Evolutionary conservation across 2,797 vertebrate genomes (phyloP).

Genomic region (Carapus acus): DNA sequence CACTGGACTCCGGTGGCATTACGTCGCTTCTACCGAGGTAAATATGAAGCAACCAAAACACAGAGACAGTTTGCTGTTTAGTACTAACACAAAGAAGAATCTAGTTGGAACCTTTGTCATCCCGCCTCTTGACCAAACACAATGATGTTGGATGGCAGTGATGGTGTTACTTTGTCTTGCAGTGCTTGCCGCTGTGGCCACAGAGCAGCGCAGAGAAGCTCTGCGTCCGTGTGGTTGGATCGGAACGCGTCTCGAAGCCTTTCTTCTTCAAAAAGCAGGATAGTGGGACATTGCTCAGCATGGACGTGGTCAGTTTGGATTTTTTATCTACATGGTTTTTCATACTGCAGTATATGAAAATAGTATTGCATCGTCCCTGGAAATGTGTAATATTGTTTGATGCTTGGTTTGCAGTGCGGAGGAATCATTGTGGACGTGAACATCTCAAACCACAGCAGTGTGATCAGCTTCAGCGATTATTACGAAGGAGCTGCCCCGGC

Average conservation of each 20-base stretch:
- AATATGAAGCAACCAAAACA: neutral
- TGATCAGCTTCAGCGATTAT: constrained; percentile 86
- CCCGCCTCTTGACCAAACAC: constrained; percentile 4
- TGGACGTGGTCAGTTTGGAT: constrained; percentile 84
- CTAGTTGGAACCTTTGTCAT: no score
- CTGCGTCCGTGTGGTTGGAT: constrained; percentile 84
- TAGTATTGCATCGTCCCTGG: no score
- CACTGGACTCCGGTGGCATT: constrained; percentile 81
- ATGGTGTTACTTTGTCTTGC: constrained; percentile 25
- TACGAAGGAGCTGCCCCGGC: constrained; percentile 90
- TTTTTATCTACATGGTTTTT: no score
- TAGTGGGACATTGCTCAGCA: constrained; percentile 84
- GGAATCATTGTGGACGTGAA: constrained; percentile 87
- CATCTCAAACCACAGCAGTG: constrained; percentile 79
- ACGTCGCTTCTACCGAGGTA: constrained; percentile 84
- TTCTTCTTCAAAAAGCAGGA: constrained; percentile 87
- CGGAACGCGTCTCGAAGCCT: constrained; percentile 74
- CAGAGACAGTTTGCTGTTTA: no score
- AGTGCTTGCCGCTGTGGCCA: constrained; percentile 96
- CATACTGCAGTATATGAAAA: no score
- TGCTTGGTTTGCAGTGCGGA: constrained; percentile 69
- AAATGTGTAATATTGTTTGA: neutral
- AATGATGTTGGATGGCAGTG: neutral
- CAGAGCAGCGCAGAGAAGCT: constrained; percentile 80
- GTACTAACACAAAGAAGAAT: no score